These are phyloP conservation scores for Neolamprologus modestus DNA, from an alignment of 2,113 vertebrate genomes.

Conservation along the genomic window DNA sequence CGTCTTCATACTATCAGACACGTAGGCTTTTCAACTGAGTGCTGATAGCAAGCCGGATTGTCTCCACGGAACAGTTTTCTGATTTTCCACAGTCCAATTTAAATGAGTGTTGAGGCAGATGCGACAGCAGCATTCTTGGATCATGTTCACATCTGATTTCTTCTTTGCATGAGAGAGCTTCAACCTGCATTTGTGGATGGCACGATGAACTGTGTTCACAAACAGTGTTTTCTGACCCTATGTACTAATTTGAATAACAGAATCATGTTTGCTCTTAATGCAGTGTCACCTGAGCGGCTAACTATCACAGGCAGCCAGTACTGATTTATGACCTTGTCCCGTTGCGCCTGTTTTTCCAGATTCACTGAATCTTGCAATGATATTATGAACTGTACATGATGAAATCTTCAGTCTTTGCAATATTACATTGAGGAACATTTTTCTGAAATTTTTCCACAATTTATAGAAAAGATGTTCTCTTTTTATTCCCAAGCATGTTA, in stretches of 20 bases:
- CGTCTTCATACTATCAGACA: not conserved
- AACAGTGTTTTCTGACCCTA: not conserved
- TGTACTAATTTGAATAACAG: not conserved
- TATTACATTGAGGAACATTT: not conserved
- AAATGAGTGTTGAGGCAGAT: not conserved
- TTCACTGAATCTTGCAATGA: not conserved
- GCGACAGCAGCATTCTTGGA: not conserved
- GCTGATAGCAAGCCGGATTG: not conserved
- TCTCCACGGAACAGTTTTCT: not conserved
- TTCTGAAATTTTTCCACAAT: not conserved
- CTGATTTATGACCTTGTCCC: not conserved
- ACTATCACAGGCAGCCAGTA: not conserved
- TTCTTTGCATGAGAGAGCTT: fast-evolving
- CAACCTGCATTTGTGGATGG: not conserved
- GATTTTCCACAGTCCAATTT: not conserved
- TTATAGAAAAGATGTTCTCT: not conserved
- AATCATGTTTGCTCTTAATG: not conserved
- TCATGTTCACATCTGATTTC: not conserved
- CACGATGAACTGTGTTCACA: not conserved
- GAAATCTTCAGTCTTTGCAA: not conserved
- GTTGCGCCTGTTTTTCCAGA: not conserved
- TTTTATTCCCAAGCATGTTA: not conserved
- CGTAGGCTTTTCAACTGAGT: not conserved
- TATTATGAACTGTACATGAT: not conserved
- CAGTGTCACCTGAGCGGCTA: not conserved